A percentile compares a stretch with the other conserved stretches of the same genome.
Evolutionary conservation across 2,113 vertebrate genomes (phyloP).

Genomic region (Orthochromis indermauri): DNA sequence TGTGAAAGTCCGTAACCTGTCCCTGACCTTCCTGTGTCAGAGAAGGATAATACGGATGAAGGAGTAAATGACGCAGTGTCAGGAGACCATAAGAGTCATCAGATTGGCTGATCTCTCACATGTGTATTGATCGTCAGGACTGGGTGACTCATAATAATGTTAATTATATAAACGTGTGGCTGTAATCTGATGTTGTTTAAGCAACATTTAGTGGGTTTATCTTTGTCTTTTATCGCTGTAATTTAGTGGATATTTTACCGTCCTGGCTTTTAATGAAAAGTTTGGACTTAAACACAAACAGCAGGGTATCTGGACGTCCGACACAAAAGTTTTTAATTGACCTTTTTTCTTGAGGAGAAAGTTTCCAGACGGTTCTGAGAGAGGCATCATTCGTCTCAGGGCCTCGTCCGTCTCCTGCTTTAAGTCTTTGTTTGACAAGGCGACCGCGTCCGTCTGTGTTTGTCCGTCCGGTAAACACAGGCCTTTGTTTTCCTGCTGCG

Average conservation of each 20-base stretch:
- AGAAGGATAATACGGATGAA: background rate
- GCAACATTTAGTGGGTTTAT: background rate
- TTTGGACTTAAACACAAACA: background rate
- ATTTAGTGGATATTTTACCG: background rate
- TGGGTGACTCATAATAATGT: fast-evolving
- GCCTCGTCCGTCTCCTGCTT: background rate
- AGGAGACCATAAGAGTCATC: background rate
- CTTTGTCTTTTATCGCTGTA: background rate
- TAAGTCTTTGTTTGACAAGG: conserved; percentile 14
- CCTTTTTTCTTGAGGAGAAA: background rate
- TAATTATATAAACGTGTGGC: background rate
- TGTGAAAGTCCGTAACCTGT: background rate
- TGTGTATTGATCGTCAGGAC: background rate
- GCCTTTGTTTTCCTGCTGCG: conserved; percentile 32
- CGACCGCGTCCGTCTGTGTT: conserved; percentile 48
- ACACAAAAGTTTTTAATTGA: background rate
- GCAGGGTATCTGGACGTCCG: background rate
- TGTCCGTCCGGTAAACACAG: conserved; percentile 41
- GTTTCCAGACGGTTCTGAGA: conserved; percentile 5
- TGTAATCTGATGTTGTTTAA: background rate
- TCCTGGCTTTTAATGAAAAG: background rate
- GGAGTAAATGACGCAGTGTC: background rate
- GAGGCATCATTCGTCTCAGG: background rate
- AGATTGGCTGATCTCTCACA: background rate
- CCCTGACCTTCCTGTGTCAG: background rate